Base-by-base conservation (phyloP, 2,113 vertebrate species). In the Electrona antarctica region DNA sequence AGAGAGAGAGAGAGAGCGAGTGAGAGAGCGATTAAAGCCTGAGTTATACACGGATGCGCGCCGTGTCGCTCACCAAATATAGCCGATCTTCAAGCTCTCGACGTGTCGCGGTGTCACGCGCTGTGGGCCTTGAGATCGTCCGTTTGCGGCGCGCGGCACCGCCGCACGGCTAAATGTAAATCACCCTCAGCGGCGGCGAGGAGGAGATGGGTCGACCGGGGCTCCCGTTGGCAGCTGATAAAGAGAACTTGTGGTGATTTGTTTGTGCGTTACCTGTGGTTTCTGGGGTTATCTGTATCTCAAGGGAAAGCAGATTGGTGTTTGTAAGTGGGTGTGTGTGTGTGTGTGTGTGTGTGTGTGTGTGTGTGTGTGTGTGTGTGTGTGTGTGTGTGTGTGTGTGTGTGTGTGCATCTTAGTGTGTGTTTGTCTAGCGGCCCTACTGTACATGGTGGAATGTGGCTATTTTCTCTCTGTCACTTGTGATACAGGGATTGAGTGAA, bases 191-290 rank as follows among this genome's bases (percentile, higher is more conserved):
- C 85, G 86, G 88, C 76, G 78, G 85, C 54, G 21, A 58, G 77
- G 21, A 58, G 77, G 70, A 86, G 88, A 89, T 85, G 81, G 77
- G 85, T 85, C 90, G 90, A 6, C 87, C 88, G 83, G 88, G 82
- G 87, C 88, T 87, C 71, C 33, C 79, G 86, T 87, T 84, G 83
- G 83, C 85, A 83, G 80, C 86, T 89, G 87, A 90, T 89, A 83
- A 89, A 89, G 88, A 88, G 86, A 89, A 90, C 86, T 89, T 87
- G 74, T 82, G 59, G 69, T 89, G 86, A 89, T 91, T 88, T 89
- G 88, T 88, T 89, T 88, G 85, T 87, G 84, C 76, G 88, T 85
- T 90, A 87, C 81, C 84, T 83, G 87, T 82, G 78, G 65, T 84
- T 91, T 88, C 83, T 79, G 85, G 83, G 88, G 85, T 91, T 87